These are phyloP conservation scores for Galaxias olidus DNA, from an alignment of 2,797 vertebrate genomes.

Conservation along the genomic window DNA sequence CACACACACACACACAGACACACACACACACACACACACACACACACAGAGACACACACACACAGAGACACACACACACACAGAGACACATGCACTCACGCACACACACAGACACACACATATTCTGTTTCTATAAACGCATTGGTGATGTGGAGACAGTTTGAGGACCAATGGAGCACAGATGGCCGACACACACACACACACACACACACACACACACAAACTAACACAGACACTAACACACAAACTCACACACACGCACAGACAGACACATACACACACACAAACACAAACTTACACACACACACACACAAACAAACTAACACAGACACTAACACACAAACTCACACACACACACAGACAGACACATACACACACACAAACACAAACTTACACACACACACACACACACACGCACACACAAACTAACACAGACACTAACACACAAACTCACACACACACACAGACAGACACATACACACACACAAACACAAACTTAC, in stretches of 20 bases:
- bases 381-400: constrained; percentile 2
- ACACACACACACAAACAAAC: constrained; percentile 1
- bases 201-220: constrained; percentile 11
- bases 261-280: not conserved
- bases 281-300: constrained; percentile 5
- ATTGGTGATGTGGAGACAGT: too few relatives aligned
- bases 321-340: constrained; percentile 2
- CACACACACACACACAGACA: too few relatives aligned
- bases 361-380: not conserved
- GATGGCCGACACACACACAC: not conserved
- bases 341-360: constrained; percentile 7
- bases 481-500: constrained; percentile 7
- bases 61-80: too few relatives aligned
- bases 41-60: too few relatives aligned
- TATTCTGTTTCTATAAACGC: not conserved
- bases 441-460: not conserved
- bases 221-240: not conserved
- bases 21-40: not conserved
- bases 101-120: too few relatives aligned
- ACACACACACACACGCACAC: constrained; percentile 18
- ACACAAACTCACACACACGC: constrained; percentile 3
- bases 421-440: constrained; percentile 27
- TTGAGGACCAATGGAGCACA: too few relatives aligned
- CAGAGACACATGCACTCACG: too few relatives aligned
- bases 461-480: constrained; percentile 2